Conservation (phyloP, 37 sponge, comb jelly and placozoan species). For the Corticium candelabrum region DNA sequence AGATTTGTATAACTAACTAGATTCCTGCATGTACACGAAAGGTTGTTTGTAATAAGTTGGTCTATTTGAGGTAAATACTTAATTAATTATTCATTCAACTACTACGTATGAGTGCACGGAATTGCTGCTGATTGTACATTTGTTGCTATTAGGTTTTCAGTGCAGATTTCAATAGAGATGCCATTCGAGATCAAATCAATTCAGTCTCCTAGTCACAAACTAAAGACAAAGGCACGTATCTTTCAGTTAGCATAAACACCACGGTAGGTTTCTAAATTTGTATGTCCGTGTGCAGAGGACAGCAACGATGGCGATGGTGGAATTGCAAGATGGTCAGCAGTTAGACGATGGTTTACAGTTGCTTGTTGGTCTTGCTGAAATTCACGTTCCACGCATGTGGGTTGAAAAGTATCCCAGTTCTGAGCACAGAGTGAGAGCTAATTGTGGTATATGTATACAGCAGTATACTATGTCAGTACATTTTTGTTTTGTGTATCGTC, state of each 20-base stretch:
- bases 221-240: constrained; percentile 67
- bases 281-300: constrained; percentile 52
- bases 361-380: constrained; percentile 76
- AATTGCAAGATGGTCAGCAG: constrained; percentile 40
- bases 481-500: neutral
- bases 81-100: no score
- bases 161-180: constrained; percentile 82
- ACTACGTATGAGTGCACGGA: no score
- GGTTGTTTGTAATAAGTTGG: no score
- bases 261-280: neutral
- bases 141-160: constrained; percentile 3
- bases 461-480: neutral
- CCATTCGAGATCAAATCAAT: constrained; percentile 84
- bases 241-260: neutral
- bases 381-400: constrained; percentile 98
- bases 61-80: no score
- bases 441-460: neutral
- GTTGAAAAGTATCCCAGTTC: constrained; percentile 54
- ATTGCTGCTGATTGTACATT: neutral
- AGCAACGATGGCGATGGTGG: constrained; percentile 75
- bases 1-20: neutral
- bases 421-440: neutral
- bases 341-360: constrained; percentile 72
- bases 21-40: neutral
- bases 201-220: constrained; percentile 71